A percentile compares a stretch with the other conserved stretches of the same genome.
phyloP scores from a whole-genome alignment of 2,888 invertebrate species.

The Hirtodrosophila trivittata region DNA sequence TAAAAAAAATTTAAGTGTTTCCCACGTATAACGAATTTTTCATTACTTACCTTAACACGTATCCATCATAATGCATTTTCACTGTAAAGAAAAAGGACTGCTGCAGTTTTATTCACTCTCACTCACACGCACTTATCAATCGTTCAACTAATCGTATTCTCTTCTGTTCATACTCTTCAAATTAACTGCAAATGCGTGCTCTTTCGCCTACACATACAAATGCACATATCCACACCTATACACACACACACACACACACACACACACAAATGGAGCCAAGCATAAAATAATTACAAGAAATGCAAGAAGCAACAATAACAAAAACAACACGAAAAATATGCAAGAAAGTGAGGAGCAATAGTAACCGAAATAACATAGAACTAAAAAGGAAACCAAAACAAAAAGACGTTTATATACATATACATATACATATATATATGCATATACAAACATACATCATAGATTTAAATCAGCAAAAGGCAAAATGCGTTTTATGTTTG shows the following conservation, averaged over 20 bases:
- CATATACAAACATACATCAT: no score
- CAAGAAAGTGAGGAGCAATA: slow-evolving; percentile 6
- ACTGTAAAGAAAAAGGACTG: neutral
- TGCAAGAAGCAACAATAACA: neutral
- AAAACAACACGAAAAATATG: slow-evolving; percentile 1
- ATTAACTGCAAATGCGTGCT: no score
- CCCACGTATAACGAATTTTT: neutral
- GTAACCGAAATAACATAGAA: no score
- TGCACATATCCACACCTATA: no score
- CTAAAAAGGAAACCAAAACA: no score
- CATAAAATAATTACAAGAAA: slow-evolving; percentile 13
- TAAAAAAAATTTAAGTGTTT: neutral
- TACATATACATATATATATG: no score
- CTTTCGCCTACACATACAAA: neutral
- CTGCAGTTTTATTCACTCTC: neutral
- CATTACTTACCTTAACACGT: neutral
- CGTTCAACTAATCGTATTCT: no score
- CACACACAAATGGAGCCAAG: slow-evolving; percentile 13
- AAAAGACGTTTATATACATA: no score
- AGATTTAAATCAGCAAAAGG: no score
- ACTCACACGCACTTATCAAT: slow-evolving; percentile 1
- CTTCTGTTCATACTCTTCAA: no score
- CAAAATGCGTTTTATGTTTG: no score
- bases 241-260: slow-evolving; percentile 7
- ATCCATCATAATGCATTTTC: neutral